Evolutionary conservation across 2,888 invertebrate species (phyloP).

Genomic region (Polyommatus icarus): DNA sequence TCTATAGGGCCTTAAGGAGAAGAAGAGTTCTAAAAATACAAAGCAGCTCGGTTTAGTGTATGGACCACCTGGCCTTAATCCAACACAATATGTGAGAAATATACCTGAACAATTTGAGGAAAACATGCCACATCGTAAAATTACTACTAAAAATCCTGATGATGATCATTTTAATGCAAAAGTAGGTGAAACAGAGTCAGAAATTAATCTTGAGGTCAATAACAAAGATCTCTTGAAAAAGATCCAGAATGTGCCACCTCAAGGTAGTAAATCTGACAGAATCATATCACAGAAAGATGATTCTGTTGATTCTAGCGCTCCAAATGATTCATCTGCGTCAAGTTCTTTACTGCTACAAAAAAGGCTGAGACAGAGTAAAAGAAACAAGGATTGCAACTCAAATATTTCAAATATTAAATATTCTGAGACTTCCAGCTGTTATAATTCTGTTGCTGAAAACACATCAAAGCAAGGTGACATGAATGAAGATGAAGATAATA

Average conservation of each 20-base stretch:
- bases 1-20: too few relatives aligned
- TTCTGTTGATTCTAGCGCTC: not conserved
- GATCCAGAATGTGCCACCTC: not conserved
- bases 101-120: not conserved
- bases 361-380: constrained; percentile 42
- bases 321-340: constrained; percentile 33
- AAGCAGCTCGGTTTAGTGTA: constrained; percentile 44
- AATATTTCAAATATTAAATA: constrained; percentile 35
- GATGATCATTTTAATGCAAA: constrained; percentile 1
- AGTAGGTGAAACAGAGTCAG: constrained; percentile 27
- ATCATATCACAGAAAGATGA: not conserved
- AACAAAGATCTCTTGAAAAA: constrained; percentile 23
- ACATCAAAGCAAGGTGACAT: constrained; percentile 42
- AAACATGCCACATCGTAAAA: not conserved
- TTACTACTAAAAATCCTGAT: not conserved
- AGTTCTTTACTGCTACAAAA: constrained; percentile 43
- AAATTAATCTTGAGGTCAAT: constrained; percentile 21
- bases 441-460: constrained; percentile 43
- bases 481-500: constrained; percentile 47
- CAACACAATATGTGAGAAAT: constrained; percentile 25
- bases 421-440: constrained; percentile 48
- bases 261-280: not conserved
- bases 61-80: constrained; percentile 50
- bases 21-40: constrained; percentile 25
- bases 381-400: constrained; percentile 37